Evolutionary conservation across 2,888 invertebrate genomes (phyloP), one percentile per base, ranked within the genome.

Genomic region (Zygogramma bicolorata): DNA sequence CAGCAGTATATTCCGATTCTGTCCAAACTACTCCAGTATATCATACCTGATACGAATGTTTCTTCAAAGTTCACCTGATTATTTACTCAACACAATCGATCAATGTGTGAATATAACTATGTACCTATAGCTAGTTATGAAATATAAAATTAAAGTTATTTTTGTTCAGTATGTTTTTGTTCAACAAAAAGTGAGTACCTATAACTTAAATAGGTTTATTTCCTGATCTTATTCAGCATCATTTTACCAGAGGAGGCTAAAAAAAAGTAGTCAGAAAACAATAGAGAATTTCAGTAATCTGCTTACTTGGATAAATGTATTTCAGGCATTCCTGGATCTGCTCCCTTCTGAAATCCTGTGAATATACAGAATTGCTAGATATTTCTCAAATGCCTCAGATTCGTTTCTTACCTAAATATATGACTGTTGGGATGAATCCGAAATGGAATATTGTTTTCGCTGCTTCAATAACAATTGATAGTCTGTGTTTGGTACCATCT

Each of bases 281-380:
- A 29, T 20, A 22, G 8, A 34, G 61, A 59, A 20, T 13, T 25
- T 20, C 10, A n/a, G n/a, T n/a, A 18, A 15, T 0, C 25, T 29
- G 83, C 85, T 87, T 86, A 91, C 91, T 89, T 90, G 75, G 89
- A 83, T 18, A 90, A 18, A 7, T 88, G 84, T 65, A 91, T 85
- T 70, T 90, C 90, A n/a, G 93, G 92, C 90, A 91, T 91, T 6
- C 93, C 93, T 34, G 91, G 90, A 81, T 93, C 93, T 22, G 93
- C 89, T 27, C 93, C 93, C 84, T 91, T 91, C 75, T 86, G 88
- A 79, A 92, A 93, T 73, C 93, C 93, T 93, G 77, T 15, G 86
- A 85, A n/a, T 25, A 13, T 38, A 13, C 10, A 38, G n/a, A 25
- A 25, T 13, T 22, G 13, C 15, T n/a, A 27, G 3, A 10, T 4